Conservation (phyloP, 2,888 invertebrate species). For the Heliconius cydno region DNA sequence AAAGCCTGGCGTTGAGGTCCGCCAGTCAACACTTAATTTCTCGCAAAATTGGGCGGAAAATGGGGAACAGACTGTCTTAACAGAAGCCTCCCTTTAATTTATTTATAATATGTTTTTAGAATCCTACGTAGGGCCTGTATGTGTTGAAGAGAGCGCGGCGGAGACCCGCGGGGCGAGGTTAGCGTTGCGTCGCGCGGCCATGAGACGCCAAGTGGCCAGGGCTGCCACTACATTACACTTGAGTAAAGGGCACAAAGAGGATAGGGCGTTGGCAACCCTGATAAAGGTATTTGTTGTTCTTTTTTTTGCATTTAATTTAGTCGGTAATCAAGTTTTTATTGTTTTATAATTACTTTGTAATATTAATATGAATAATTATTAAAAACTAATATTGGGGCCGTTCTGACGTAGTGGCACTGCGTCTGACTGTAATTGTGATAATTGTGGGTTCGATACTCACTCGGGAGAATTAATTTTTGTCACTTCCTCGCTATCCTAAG, state of each 20-base stretch:
- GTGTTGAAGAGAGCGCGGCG: conserved; percentile 72
- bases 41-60: neutral
- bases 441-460: too few species aligned
- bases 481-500: neutral
- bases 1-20: neutral
- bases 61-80: neutral
- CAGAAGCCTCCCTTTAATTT: neutral
- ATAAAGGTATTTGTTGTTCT: conserved; percentile 61
- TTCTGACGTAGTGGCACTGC: neutral
- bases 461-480: too few species aligned
- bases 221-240: conserved; percentile 63
- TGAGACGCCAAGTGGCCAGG: conserved; percentile 70
- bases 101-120: conserved; percentile 51
- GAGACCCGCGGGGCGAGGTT: conserved; percentile 72
- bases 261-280: conserved; percentile 61
- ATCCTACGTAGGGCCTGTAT: conserved; percentile 65
- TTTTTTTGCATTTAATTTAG: neutral
- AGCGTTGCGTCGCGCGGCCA: conserved; percentile 70
- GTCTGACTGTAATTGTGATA: neutral
- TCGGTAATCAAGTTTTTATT: neutral
- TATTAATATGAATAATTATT: neutral
- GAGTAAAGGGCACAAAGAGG: conserved; percentile 56
- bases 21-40: neutral
- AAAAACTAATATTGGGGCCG: neutral
- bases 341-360: neutral